phyloP scores from a whole-genome alignment of 37 sponge, comb jelly and placozoan genomes.

The Dysidea cf. avara region DNA sequence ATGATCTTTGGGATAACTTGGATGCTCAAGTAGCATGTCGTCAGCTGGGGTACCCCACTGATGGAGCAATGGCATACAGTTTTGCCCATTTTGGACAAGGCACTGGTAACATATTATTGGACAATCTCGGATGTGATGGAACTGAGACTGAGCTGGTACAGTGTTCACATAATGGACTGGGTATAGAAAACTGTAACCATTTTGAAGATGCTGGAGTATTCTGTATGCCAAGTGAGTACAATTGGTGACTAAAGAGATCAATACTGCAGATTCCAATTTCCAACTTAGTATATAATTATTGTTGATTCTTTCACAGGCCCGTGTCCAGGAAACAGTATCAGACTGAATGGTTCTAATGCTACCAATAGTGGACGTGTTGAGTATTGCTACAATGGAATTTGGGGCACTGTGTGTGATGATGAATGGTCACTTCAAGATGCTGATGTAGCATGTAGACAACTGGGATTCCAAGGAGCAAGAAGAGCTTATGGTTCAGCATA shows the following conservation, averaged over 20 bases:
- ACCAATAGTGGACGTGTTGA: neutral
- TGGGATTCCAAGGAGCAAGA: conserved; percentile 3
- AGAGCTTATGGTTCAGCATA: neutral
- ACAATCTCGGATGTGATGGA: conserved; percentile 25
- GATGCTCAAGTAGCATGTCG: conserved; percentile 13
- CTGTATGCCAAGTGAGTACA: neutral
- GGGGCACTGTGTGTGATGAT: conserved; percentile 14
- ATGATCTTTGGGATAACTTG: neutral
- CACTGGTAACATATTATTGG: conserved; percentile 30
- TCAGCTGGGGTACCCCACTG: conserved; percentile 27
- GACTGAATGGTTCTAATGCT: neutral
- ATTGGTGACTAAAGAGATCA: too few species aligned
- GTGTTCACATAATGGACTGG: conserved; percentile 5
- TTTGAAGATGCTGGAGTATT: neutral
- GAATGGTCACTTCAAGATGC: conserved; percentile 25
- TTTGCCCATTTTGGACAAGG: conserved; percentile 14
- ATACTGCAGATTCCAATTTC: too few species aligned
- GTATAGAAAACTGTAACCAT: neutral
- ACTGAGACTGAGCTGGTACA: conserved; percentile 11
- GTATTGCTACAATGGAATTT: conserved; percentile 2
- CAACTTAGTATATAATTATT: too few species aligned
- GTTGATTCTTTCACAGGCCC: too few species aligned
- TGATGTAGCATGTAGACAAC: conserved; percentile 25
- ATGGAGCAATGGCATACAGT: conserved; percentile 6
- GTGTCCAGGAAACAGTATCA: too few species aligned